A percentile compares a stretch with the other conserved stretches of the same genome.
These are phyloP conservation scores for Macrostomum lignano DNA, from an alignment of 1,140 invertebrate genomes.

Conservation along the genomic window DNA sequence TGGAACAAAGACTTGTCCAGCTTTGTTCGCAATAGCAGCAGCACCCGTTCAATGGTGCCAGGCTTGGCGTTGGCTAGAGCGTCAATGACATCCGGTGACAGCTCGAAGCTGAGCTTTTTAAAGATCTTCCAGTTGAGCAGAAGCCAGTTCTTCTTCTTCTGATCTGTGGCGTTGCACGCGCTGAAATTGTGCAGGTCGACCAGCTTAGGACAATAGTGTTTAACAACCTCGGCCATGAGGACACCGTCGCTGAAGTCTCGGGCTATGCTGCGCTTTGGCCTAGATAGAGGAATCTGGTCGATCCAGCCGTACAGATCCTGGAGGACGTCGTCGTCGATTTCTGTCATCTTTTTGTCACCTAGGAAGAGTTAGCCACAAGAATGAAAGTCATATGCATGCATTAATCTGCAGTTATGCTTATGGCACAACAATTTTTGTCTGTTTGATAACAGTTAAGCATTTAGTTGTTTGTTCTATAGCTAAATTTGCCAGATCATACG, in stretches of 20 bases:
- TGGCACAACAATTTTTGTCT: too few species aligned
- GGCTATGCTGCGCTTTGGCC: conserved; percentile 23
- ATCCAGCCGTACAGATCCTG: conserved; percentile 23
- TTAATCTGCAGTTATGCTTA: too few species aligned
- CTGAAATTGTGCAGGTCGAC: conserved; percentile 24
- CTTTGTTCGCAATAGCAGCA: too few species aligned
- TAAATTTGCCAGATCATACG: too few species aligned
- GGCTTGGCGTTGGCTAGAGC: conserved; percentile 14
- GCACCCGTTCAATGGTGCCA: conserved; percentile 16
- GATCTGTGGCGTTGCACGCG: conserved; percentile 12
- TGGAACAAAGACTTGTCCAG: too few species aligned
- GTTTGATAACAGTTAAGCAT: too few species aligned
- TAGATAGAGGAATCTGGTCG: conserved; percentile 20
- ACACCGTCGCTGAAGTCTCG: conserved; percentile 28
- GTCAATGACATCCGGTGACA: conserved; percentile 19
- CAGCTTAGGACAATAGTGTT: conserved; percentile 18
- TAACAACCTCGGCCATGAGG: conserved; percentile 20
- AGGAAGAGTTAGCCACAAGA: too few species aligned
- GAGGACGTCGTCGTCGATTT: conserved; percentile 8
- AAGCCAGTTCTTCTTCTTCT: conserved; percentile 23
- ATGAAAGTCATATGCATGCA: too few species aligned
- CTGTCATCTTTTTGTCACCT: too few species aligned
- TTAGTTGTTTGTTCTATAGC: too few species aligned
- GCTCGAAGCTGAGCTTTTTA: conserved; percentile 15
- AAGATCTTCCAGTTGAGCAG: conserved; percentile 24